Evolutionary conservation across 92 coral and sea anemone genomes (phyloP), one percentile per base, ranked within the genome.

Genomic region (Parazoanthus darwini): DNA sequence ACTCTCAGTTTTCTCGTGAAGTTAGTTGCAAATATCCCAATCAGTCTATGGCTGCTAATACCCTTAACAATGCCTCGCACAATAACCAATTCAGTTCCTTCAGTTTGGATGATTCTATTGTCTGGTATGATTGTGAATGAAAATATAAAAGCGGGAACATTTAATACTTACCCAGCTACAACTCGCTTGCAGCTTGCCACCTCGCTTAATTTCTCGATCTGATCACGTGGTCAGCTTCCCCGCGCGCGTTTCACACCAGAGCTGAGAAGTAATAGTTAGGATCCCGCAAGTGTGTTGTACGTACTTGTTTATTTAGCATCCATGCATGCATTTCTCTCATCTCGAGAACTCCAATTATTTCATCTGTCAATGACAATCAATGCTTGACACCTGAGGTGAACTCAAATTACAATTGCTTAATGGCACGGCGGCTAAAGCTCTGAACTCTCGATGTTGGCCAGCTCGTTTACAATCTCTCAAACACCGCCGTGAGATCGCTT

Each of bases 311-410:
- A 11, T 76, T 76, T 76, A n/a, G 8, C 37, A 79, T 79, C 82
- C 82, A 79, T 22, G 66, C 82, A 50, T 79, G 65, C 66, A 79
- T 79, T 79, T 79, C 67, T 44, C 58, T 50, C 58, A 79, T 79
- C 66, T 44, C 63, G 39, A 79, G 67, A 10, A 50, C 67, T 25
- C 22, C 59, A 50, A 79, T 46, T 79, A 46, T 44, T 44, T 79
- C 33, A 79, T 44, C 82, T 79, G 82, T 50, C 82, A 79, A 25
- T 39, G 80, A 76, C 22, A 44, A 44, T 76, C 54, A 76, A 20
- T 18, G 46, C 48, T 18, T 42, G 51, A 76, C 23, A 2, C 66
- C 7, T 63, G 80, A 39, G 54, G 54, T 3, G 8, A 76, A 44
- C 80, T 76, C 80, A 39, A 39, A 76, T 76, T 76, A 39, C 80